Evolutionary conservation across 2,797 vertebrate species (phyloP).

Genomic region (Psittacula derbiana): DNA sequence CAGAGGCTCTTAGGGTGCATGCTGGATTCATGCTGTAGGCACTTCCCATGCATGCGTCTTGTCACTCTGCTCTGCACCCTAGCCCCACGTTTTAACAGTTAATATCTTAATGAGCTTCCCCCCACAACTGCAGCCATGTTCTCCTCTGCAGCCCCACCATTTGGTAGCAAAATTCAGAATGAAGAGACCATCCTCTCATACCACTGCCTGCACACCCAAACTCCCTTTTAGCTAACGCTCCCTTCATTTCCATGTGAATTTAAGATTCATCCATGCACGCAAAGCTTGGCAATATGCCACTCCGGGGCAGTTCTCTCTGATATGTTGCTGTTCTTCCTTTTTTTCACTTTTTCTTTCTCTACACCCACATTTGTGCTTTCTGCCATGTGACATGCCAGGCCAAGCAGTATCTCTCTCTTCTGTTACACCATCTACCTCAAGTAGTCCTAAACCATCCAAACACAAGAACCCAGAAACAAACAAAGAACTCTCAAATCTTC

Average conservation of each 20-base stretch:
- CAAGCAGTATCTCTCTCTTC: neutral
- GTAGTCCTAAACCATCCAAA: neutral
- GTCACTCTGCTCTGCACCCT: neutral
- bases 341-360: neutral
- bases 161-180: neutral
- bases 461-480: neutral
- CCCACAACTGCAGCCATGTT: neutral
- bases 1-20: neutral
- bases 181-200: neutral
- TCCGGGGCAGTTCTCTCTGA: neutral
- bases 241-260: neutral
- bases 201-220: neutral
- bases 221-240: neutral
- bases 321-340: neutral
- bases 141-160: fast-evolving
- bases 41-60: neutral
- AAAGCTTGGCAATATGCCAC: neutral
- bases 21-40: neutral
- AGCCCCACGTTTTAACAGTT: neutral
- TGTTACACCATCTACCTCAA: neutral
- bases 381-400: neutral
- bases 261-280: neutral
- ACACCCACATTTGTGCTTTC: neutral
- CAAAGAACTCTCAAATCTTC: neutral
- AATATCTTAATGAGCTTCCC: neutral